Evolutionary conservation across 2,113 vertebrate species (phyloP), one percentile per base, ranked within the genome.

Genomic region (Pteropus alecto): DNA sequence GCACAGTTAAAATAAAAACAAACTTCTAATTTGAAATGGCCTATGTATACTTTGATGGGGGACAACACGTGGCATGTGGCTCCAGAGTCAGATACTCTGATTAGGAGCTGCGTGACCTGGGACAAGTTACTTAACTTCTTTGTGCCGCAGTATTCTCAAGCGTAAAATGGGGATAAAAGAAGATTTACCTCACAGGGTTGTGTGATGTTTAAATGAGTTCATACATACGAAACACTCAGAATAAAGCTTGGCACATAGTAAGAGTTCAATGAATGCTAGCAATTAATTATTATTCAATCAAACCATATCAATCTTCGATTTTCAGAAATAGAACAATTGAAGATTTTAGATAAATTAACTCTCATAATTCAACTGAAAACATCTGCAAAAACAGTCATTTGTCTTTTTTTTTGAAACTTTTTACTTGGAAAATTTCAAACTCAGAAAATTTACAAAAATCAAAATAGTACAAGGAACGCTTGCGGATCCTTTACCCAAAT

Each of bases 361-460:
- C 56, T 94, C 16, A 87, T 5, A 46, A 90, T 94, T 86, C 33
- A 90, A 93, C 56, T 54, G 10, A 58, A 88, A 87, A 77, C 54
- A 68, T 43, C 18, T 46, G 58, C 21, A 90, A 77, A 77, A 86
- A 10, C 22, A 58, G 54, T 51, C 8, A 90, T 2, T 58, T 48
- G 60, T 88, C 19, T 78, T 77, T 48, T 48, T 81, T 87, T 78
- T 48, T 56, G 12, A 90, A 95, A 81, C 0, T 24, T 87, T 87
- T 84, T 24, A 54, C 21, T 76, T 82, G 48, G 35, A 94, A 94
- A 87, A 86, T 58, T 93, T 96, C 46, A 73, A 92, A 83, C 33
- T 93, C 35, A 41, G 38, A 92, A 76, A 86, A 61, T 33, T 81
- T 65, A 46, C 33, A 58, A 92, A 92, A 79, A 61, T 70, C 7